Percentiles rank a stretch among this genome's conserved stretches.
These are phyloP conservation scores for Rhimphoctona megacephalus DNA, from an alignment of 2,888 invertebrate species.

Conservation along the genomic window DNA sequence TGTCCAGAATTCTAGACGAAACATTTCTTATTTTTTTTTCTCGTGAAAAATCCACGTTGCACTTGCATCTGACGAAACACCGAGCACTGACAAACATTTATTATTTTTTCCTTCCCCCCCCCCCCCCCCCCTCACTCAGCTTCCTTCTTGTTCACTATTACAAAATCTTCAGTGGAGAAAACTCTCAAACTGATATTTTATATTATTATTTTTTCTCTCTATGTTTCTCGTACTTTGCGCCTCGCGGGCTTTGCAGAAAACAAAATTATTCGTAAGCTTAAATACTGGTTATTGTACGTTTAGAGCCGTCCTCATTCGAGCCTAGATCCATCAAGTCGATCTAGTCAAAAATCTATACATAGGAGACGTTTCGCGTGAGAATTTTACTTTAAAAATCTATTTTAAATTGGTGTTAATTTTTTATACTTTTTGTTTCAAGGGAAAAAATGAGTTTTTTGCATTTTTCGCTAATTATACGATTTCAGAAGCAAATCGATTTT, in stretches of 20 bases:
- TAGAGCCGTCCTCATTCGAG: conserved; percentile 68
- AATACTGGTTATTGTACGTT: conserved; percentile 75
- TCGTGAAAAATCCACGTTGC: conserved; percentile 46
- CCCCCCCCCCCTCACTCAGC: neutral
- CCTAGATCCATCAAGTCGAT: conserved; percentile 47
- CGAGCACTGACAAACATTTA: conserved; percentile 28
- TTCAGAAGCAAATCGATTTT: too few species aligned
- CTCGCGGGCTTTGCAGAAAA: conserved; percentile 56
- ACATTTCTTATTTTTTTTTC: conserved; percentile 31
- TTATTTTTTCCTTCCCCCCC: neutral
- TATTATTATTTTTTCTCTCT: conserved; percentile 20
- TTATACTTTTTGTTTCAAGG: neutral
- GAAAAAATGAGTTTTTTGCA: neutral
- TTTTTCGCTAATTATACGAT: neutral
- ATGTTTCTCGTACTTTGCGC: conserved; percentile 24
- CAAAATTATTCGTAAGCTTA: conserved; percentile 70
- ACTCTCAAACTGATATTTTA: conserved; percentile 30
- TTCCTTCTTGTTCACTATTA: conserved; percentile 7
- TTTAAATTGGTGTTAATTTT: neutral
- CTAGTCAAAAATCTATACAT: neutral
- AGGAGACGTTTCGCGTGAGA: neutral
- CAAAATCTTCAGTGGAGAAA: conserved; percentile 34
- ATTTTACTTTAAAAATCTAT: neutral
- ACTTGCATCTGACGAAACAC: conserved; percentile 14
- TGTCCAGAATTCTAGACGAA: conserved; percentile 26